Evolutionary conservation across 2,797 vertebrate species (phyloP).

Genomic region (Ispidina picta): DNA sequence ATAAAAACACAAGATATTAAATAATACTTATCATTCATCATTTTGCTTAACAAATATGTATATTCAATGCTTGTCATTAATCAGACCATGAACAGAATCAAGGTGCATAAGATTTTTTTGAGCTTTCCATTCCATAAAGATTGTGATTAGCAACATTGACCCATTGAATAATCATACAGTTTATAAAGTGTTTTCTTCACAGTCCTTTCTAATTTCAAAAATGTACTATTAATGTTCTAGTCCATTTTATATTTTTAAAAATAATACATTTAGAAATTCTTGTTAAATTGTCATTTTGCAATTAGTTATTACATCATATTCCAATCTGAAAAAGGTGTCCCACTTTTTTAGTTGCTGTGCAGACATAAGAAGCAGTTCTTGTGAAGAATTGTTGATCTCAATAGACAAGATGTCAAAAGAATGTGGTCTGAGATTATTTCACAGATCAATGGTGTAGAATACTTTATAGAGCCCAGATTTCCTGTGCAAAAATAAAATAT

Average conservation of each 20-base stretch:
- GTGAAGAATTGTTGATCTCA: not conserved
- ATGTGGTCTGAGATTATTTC: not conserved
- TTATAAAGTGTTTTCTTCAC: not conserved
- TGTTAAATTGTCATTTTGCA: not conserved
- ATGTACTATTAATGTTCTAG: not conserved
- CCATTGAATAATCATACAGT: not conserved
- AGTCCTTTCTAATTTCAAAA: not conserved
- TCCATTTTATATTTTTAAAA: not conserved
- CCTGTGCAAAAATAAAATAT: not conserved
- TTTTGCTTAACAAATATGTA: not conserved
- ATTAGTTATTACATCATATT: not conserved
- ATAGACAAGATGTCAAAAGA: not conserved
- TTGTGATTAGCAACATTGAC: not conserved
- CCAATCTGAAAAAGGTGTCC: not conserved
- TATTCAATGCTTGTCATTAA: not conserved
- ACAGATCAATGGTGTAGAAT: not conserved
- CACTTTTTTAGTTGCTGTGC: not conserved
- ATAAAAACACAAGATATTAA: fast-evolving
- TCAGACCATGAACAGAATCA: not conserved
- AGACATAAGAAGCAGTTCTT: not conserved
- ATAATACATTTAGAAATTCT: not conserved
- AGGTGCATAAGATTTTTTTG: not conserved
- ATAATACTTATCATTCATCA: not conserved
- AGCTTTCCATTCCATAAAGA: fast-evolving
- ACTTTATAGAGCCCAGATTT: not conserved